These are phyloP conservation scores for Pomatostomus ruficeps DNA, from an alignment of 2,113 vertebrate species.

Conservation along the genomic window DNA sequence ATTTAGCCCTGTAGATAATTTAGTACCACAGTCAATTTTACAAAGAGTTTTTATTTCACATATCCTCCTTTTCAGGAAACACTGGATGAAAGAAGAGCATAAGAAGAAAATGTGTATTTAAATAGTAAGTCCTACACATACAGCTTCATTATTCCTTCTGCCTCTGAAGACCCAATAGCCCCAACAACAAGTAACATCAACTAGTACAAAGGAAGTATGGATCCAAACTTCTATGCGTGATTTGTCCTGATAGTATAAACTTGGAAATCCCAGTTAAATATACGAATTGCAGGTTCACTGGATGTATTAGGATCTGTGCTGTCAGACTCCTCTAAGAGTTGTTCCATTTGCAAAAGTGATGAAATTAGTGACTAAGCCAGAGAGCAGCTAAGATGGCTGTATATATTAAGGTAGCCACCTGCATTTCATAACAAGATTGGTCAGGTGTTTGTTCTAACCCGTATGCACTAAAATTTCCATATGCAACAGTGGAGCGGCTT, in stretches of 20 bases:
- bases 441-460: not conserved
- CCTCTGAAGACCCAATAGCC: not conserved
- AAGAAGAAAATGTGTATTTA: not conserved
- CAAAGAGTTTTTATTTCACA: not conserved
- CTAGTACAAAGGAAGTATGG: not conserved
- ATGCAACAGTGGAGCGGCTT: not conserved
- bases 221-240: not conserved
- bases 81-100: not conserved
- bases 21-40: not conserved
- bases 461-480: not conserved
- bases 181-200: not conserved
- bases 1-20: not conserved
- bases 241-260: not conserved
- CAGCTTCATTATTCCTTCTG: not conserved
- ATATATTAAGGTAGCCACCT: not conserved
- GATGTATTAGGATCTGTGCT: not conserved
- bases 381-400: not conserved
- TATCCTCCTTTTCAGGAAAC: not conserved
- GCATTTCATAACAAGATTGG: not conserved
- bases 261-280: not conserved
- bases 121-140: not conserved
- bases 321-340: not conserved
- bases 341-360: not conserved
- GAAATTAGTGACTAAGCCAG: not conserved
- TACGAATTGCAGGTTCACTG: not conserved